phyloP scores from a whole-genome alignment of 1,140 invertebrate genomes.

The Chionoecetes opilio region DNA sequence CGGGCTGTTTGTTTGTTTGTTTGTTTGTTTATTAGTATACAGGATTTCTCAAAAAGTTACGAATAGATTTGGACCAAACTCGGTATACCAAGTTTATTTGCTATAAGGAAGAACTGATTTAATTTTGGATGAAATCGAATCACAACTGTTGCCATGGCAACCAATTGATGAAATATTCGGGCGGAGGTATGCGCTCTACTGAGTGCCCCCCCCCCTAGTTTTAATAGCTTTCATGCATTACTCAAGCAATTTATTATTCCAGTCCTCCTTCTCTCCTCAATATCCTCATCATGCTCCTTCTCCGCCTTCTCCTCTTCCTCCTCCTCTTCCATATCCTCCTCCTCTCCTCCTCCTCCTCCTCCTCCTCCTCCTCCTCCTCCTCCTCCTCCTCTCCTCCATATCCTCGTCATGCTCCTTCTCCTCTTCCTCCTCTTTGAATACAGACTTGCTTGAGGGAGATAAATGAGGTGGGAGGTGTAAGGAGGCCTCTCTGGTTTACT shows the following conservation, averaged over 20 bases:
- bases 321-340: neutral
- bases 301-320: neutral
- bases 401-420: neutral
- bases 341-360: conserved; percentile 12
- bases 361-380: neutral
- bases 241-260: neutral
- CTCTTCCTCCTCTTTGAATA: neutral
- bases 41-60: too few relatives aligned
- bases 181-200: too few relatives aligned
- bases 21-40: too few relatives aligned
- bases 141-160: too few relatives aligned
- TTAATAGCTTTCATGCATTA: too few relatives aligned
- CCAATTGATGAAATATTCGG: too few relatives aligned
- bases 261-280: neutral
- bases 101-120: too few relatives aligned
- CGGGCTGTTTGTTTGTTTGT: too few relatives aligned
- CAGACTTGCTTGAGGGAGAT: neutral
- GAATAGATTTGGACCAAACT: too few relatives aligned
- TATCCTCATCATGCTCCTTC: neutral
- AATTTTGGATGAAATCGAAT: too few relatives aligned
- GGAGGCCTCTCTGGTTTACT: neutral
- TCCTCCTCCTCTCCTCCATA: neutral
- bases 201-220: too few relatives aligned
- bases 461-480: neutral
- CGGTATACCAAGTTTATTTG: too few relatives aligned